Evolutionary conservation across 2,113 vertebrate genomes (phyloP), one percentile per base, ranked within the genome.

Genomic region (Thymallus thymallus): DNA sequence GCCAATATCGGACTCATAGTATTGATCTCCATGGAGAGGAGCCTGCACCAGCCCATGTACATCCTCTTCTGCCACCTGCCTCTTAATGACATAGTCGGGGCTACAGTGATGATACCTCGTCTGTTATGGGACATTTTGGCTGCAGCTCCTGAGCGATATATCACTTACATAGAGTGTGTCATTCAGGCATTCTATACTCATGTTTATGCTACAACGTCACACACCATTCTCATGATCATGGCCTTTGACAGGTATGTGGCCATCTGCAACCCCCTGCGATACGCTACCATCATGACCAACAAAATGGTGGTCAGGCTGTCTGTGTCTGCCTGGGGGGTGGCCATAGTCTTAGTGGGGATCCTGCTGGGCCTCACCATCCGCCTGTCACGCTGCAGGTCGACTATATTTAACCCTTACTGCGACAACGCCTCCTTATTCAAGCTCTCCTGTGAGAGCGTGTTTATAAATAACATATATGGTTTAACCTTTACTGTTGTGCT

Each of bases 181-280:
- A 2, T 78, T 6, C 90, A 92, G 14, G 88, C 90, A 1, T 89
- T 90, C 71, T 76, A 61, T 41, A 46, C 72, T 3, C 90, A 89
- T 58, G 76, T 87, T 6, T 88, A 67, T 4, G 77, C 62, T 12
- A 83, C 81, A 7, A 74, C 81, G 0, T 68, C 74, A 0, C 89
- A 91, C 73, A 85, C 85, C 0, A 69, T 90, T 3, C 84, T 92
- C 1, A 89, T 91, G 75, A 87, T 87, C 1, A 90, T 91, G 91
- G 87, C 91, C 0, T 89, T 89, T 3, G 91, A 92, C 72, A 82
- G 91, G 46, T 92, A 89, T 10, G 76, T 91, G 48, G 91, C 85
- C 51, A 86, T 86, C 45, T 86, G 80, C 22, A 75, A 80, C 35
- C 76, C 85, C 41, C 24, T 83, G 64, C 71, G 71, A 48, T 83